Conservation (phyloP, 1,140 invertebrate species). For the Apis mellifera region Amel_HAv3.1 CM009945.2:3473001-3473500, state of each 20-base stretch:
- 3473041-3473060: neutral
- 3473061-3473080: neutral
- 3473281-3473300: neutral
- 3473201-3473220: too few relatives aligned
- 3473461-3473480: neutral
- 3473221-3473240: neutral
- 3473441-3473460: neutral
- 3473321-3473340: neutral
- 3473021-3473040: neutral
- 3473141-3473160: too few relatives aligned
- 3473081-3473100: neutral
- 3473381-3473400: neutral
- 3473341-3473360: neutral
- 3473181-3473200: too few relatives aligned
- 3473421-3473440: neutral
- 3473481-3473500: neutral
- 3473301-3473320: slow-evolving; percentile 19
- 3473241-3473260: neutral
- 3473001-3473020: too few relatives aligned
- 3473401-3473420: neutral
- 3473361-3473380: neutral
- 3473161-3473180: too few relatives aligned
- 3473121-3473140: too few relatives aligned
- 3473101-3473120: neutral
- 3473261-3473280: neutral